Percentiles rank a stretch among this genome's conserved stretches.
phyloP scores from a whole-genome alignment of 1,140 invertebrate species.

The Mamestra configurata region DNA sequence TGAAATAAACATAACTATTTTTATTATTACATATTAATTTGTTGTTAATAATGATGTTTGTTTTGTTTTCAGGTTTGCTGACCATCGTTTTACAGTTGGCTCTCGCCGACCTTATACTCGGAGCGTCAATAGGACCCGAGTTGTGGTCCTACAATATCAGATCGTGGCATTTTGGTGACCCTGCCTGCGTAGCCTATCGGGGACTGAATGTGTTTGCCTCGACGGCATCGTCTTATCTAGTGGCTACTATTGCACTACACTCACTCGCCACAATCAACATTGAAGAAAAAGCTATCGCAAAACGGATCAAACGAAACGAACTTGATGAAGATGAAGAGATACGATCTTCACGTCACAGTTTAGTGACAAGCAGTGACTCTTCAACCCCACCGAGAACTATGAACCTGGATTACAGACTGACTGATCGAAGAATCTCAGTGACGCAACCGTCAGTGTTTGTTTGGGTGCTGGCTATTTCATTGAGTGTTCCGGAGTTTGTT shows the following conservation, averaged over 20 bases:
- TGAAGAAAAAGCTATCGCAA: conserved; percentile 71
- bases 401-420: conserved; percentile 84
- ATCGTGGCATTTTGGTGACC: conserved; percentile 85
- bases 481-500: conserved; percentile 88
- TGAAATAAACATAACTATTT: background rate
- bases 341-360: conserved; percentile 82
- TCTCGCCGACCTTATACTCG: conserved; percentile 82
- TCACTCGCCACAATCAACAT: conserved; percentile 87
- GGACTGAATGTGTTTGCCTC: conserved; percentile 87
- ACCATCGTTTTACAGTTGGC: conserved; percentile 87
- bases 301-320: conserved; percentile 75
- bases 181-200: conserved; percentile 83
- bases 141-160: conserved; percentile 82
- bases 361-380: conserved; percentile 83
- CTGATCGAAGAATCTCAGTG: conserved; percentile 80
- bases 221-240: conserved; percentile 87
- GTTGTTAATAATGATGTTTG: background rate
- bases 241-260: conserved; percentile 87
- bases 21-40: background rate
- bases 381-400: conserved; percentile 82
- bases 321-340: conserved; percentile 87
- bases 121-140: conserved; percentile 83
- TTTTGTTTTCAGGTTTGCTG: conserved; percentile 84
- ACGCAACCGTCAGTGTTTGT: conserved; percentile 86
- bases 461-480: conserved; percentile 87